A percentile compares a stretch with the other conserved stretches of the same genome.
phyloP scores from a whole-genome alignment of 2,797 vertebrate species.

The Tinamus major region DNA sequence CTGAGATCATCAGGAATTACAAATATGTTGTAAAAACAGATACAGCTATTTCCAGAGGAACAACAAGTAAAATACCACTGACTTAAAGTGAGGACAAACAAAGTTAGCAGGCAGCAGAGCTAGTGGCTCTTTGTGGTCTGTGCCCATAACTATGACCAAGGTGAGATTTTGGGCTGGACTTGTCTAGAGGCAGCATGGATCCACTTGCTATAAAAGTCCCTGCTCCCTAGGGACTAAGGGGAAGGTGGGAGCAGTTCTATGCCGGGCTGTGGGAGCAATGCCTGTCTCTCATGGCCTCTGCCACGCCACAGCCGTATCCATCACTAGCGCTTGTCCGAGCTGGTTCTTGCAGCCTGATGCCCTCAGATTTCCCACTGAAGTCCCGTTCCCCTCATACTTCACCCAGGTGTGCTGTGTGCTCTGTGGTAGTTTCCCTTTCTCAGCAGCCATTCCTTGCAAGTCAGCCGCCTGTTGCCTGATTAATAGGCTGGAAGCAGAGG shows the following conservation, averaged over 20 bases:
- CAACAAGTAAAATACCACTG: neutral
- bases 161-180: neutral
- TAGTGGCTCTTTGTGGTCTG: neutral
- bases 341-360: neutral
- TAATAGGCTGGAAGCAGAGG: neutral
- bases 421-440: fast-evolving
- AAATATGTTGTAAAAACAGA: neutral
- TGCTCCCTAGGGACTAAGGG: neutral
- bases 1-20: conserved; percentile 24
- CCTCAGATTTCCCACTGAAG: fast-evolving
- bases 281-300: neutral
- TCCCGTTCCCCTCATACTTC: neutral
- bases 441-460: fast-evolving
- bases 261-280: neutral
- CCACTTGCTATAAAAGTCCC: neutral
- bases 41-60: conserved; percentile 12
- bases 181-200: neutral
- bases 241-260: neutral
- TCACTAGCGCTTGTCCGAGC: neutral
- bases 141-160: neutral
- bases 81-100: neutral
- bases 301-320: neutral
- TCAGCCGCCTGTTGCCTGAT: neutral
- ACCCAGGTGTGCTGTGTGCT: fast-evolving
- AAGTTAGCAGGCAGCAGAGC: neutral